Evolutionary conservation across 2,888 invertebrate genomes (phyloP).

Genomic region (Xestia rhomboidea): DNA sequence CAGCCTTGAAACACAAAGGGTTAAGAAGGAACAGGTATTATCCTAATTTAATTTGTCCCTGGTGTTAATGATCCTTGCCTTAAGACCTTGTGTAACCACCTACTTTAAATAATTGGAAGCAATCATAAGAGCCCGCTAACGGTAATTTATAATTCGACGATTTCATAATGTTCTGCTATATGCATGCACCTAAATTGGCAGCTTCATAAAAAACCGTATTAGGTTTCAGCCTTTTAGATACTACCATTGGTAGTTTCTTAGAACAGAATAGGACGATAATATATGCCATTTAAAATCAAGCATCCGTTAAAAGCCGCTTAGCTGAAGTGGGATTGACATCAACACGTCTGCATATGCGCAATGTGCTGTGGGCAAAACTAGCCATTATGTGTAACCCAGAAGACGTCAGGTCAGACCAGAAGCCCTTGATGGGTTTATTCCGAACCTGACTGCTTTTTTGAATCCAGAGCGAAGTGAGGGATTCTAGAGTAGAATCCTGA

Average conservation of each 20-base stretch:
- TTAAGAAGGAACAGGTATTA: neutral
- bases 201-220: neutral
- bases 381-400: neutral
- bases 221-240: neutral
- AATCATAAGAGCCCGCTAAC: neutral
- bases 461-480: no score
- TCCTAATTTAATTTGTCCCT: slow-evolving; percentile 4
- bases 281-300: neutral
- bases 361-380: neutral
- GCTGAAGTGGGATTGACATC: no score
- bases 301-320: no score
- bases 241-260: neutral
- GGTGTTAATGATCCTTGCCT: neutral
- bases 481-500: no score
- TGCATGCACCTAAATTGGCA: neutral
- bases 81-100: neutral
- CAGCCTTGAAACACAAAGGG: no score
- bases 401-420: neutral
- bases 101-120: slow-evolving; percentile 5
- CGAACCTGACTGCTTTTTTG: no score
- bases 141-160: neutral
- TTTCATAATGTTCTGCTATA: neutral
- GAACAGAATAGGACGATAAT: neutral
- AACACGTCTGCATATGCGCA: neutral
- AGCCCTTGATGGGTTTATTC: no score